A percentile compares a stretch with the other conserved stretches of the same genome.
Evolutionary conservation across 2,888 invertebrate species (phyloP).

Genomic region (Pristionchus fissidentatus): DNA sequence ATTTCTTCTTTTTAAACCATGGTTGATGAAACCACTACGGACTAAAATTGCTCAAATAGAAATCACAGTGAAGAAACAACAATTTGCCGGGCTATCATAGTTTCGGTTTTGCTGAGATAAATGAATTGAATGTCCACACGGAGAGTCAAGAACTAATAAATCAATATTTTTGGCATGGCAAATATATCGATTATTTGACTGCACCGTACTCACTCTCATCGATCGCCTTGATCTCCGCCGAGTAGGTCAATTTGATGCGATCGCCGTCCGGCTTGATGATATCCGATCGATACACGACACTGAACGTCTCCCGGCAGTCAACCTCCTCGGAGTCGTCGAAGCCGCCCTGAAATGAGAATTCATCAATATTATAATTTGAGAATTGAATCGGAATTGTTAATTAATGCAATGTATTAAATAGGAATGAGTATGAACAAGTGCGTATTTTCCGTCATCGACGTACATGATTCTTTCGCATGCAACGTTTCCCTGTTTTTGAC

Average conservation of each 20-base stretch:
- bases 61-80: too few species aligned
- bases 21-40: background rate
- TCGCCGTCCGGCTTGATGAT: background rate
- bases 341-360: background rate
- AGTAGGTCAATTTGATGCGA: conserved; percentile 40
- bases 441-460: too few species aligned
- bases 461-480: too few species aligned
- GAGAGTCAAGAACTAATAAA: too few species aligned
- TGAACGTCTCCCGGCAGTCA: conserved; percentile 25
- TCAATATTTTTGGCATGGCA: background rate
- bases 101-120: too few species aligned
- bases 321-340: background rate
- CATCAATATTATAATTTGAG: background rate
- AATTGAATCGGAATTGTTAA: background rate
- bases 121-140: too few species aligned
- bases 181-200: too few species aligned
- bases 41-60: background rate
- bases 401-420: background rate
- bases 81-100: too few species aligned
- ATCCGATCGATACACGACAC: background rate
- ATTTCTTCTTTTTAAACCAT: too few species aligned
- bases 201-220: conserved; percentile 50
- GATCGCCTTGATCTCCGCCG: conserved; percentile 61
- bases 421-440: too few species aligned
- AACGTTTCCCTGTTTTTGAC: too few species aligned